Base-by-base conservation (phyloP, 1,140 invertebrate genomes). In the Drosophila repleta region DNA sequence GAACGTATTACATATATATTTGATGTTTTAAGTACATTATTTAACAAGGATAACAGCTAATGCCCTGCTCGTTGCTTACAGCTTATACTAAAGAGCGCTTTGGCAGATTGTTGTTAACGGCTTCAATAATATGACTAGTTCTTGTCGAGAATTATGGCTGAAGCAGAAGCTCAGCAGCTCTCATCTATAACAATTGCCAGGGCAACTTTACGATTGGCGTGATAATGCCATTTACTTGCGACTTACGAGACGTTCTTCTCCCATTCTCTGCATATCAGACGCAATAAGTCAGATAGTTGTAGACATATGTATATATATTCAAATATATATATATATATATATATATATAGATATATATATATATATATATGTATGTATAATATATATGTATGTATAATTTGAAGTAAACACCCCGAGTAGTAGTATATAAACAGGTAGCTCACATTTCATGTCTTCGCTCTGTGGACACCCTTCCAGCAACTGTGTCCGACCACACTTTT, bases 401-500 rank as follows among this genome's bases (percentile, higher is more conserved):
- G 24, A 10, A 17, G 24, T 32, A 29, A 55, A 21, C 18, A 32
- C 17, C 10, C 18, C 24, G 2, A 37, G 15, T n/a, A n/a, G n/a
- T n/a, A n/a, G n/a, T 37, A 17, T 21, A 17, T 56, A 46, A 21
- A n/a, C 35, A 56, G 11, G 8, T 15, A n/a, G 20, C 37, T 55
- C 62, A 15, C 18, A 56, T 63, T 65, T 46, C 62, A 53, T 63
- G 11, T 43, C 29, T 29, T 29, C 29, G 29, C 29, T 29, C 2
- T 29, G 29, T 29, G 29, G 29, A 29, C 39, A 17, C 35, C 48
- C 63, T 55, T 67, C 43, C 45, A 43, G 45, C 37, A 18, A 41
- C 62, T 49, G 18, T 41, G n/a, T 43, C 24, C 48, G 41, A 57
- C 29, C 45, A 58, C 53, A 70, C 45, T 68, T 72, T 82, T 75